These are phyloP conservation scores for Diorhabda elongata DNA, from an alignment of 1,140 invertebrate species.

Conservation along the genomic window DNA sequence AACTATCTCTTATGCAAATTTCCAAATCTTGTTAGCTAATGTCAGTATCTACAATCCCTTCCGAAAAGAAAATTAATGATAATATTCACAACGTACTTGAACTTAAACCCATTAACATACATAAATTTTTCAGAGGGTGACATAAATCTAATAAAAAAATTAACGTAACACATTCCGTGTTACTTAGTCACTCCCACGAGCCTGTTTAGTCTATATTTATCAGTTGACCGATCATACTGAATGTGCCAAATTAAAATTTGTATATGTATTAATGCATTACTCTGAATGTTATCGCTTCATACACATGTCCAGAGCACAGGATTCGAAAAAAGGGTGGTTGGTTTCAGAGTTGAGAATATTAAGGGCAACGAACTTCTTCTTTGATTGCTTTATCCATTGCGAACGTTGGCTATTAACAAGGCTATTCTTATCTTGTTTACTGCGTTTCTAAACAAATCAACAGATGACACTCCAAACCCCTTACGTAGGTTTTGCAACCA, in stretches of 20 bases:
- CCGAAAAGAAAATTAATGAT: too few species aligned
- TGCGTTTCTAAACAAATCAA: too few species aligned
- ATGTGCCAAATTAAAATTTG: constrained; percentile 40
- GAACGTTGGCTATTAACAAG: too few species aligned
- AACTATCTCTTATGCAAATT: too few species aligned
- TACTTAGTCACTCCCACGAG: constrained; percentile 33
- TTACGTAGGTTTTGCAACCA: too few species aligned
- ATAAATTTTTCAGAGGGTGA: constrained; percentile 12
- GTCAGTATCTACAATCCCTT: too few species aligned
- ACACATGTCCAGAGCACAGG: constrained; percentile 32
- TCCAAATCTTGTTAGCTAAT: too few species aligned
- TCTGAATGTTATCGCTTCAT: constrained; percentile 39
- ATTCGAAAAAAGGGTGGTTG: constrained; percentile 12
- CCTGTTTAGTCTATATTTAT: constrained; percentile 38
- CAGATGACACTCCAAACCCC: too few species aligned
- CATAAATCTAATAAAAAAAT: constrained; percentile 37
- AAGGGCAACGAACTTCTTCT: constrained; percentile 2
- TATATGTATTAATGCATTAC: constrained; percentile 33
- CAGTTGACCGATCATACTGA: constrained; percentile 42
- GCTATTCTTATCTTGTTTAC: too few species aligned
- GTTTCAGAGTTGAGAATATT: neutral
- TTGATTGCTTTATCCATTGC: too few species aligned
- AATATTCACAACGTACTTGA: neutral
- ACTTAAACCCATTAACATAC: constrained; percentile 10
- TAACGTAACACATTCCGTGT: constrained; percentile 25